Evolutionary conservation across 2,797 vertebrate species (phyloP).

Genomic region (Chelidonichthys spinosus): DNA sequence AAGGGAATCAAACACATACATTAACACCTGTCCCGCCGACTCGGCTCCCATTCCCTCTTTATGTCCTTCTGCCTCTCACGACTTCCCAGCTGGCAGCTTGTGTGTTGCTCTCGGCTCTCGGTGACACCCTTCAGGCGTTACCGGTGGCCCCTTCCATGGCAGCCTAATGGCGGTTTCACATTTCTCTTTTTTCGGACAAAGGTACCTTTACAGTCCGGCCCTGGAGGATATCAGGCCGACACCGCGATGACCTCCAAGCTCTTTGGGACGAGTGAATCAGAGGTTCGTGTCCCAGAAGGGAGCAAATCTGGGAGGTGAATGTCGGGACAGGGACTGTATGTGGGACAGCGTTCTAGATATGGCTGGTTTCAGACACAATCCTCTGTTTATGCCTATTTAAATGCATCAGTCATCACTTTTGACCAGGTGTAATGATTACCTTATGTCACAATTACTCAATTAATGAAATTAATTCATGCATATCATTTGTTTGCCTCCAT

Average conservation of each 20-base stretch:
- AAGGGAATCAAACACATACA: not conserved
- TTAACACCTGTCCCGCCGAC: not conserved
- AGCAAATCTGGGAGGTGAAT: not conserved
- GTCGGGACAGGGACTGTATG: not conserved
- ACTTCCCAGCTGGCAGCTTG: constrained; percentile 16
- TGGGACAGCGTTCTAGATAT: not conserved
- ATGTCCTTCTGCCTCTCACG: constrained; percentile 20
- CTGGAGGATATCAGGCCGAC: constrained; percentile 17
- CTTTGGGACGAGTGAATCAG: constrained; percentile 27
- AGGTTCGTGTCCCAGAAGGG: constrained; percentile 11
- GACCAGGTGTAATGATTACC: too few species aligned
- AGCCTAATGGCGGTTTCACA: constrained; percentile 34
- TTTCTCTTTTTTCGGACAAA: constrained; percentile 34
- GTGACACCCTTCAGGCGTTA: constrained; percentile 31
- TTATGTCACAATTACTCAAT: too few species aligned
- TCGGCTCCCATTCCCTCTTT: not conserved
- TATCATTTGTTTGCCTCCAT: too few species aligned
- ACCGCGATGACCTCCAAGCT: constrained; percentile 20
- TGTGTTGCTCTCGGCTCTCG: constrained; percentile 32
- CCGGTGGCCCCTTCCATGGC: constrained; percentile 15
- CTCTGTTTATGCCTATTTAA: too few species aligned
- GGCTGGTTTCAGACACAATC: not conserved
- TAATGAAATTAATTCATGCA: too few species aligned
- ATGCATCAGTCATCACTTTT: too few species aligned
- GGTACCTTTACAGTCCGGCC: constrained; percentile 9